phyloP scores from a whole-genome alignment of 2,888 invertebrate species.

The Yponomeuta cagnagella region DNA sequence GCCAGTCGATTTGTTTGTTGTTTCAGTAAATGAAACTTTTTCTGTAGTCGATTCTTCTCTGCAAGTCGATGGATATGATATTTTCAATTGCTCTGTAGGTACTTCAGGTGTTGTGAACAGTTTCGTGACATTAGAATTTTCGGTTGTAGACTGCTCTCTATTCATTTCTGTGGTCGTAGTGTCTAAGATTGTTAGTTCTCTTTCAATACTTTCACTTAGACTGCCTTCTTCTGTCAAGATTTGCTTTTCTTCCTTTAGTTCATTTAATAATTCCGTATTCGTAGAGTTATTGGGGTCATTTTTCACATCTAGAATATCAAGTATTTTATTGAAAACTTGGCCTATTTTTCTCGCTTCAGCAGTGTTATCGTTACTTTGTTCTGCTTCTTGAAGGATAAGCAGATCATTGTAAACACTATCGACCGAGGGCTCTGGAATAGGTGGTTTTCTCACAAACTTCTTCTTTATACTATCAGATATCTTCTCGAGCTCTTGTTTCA shows the following conservation, averaged over 20 bases:
- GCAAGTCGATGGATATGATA: too few species aligned
- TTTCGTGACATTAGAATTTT: too few species aligned
- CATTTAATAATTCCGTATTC: background rate
- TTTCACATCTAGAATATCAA: slow-evolving; percentile 2
- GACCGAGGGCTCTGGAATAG: slow-evolving; percentile 29
- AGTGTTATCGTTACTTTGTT: slow-evolving; percentile 33
- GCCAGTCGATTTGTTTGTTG: background rate
- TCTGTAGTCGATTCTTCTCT: too few species aligned
- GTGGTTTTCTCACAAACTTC: slow-evolving; percentile 27
- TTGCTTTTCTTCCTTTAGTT: background rate
- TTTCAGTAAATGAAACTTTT: background rate
- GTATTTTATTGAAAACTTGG: slow-evolving; percentile 35
- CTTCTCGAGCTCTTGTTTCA: slow-evolving; percentile 42
- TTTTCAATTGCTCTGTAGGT: too few species aligned
- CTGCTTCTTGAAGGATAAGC: slow-evolving; percentile 37
- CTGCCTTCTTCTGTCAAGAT: slow-evolving; percentile 5
- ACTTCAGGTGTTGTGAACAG: too few species aligned
- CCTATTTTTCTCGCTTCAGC: slow-evolving; percentile 40
- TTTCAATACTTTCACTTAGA: background rate
- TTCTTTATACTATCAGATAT: slow-evolving; percentile 37
- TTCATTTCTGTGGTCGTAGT: background rate
- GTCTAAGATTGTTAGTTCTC: background rate
- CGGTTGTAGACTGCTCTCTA: too few species aligned
- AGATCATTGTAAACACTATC: slow-evolving; percentile 41
- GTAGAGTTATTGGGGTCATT: background rate